These are phyloP conservation scores for Eilema griseolum DNA, from an alignment of 2,888 invertebrate species.

Conservation along the genomic window DNA sequence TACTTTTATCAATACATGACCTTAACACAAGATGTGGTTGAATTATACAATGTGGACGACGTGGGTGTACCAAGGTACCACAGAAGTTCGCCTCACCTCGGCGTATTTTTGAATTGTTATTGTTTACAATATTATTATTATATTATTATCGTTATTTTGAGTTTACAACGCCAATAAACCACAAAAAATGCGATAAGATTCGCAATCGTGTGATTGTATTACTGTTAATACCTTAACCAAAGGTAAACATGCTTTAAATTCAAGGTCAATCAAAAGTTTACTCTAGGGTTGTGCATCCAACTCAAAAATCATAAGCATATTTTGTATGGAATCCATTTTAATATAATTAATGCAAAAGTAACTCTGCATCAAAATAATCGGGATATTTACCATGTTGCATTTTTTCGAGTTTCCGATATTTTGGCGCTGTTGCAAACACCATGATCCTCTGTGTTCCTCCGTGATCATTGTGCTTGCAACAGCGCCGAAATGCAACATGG, in stretches of 20 bases:
- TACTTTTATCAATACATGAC: background rate
- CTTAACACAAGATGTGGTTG: background rate
- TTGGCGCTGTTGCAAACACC: too few species aligned
- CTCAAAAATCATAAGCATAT: background rate
- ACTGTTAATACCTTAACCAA: background rate
- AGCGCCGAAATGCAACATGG: too few species aligned
- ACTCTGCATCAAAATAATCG: too few species aligned
- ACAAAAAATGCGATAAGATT: constrained; percentile 2
- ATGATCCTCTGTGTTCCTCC: too few species aligned
- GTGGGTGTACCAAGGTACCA: constrained; percentile 37
- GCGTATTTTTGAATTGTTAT: constrained; percentile 18
- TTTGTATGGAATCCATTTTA: background rate
- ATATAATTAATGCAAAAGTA: too few species aligned
- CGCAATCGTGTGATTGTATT: background rate
- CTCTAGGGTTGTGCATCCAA: background rate
- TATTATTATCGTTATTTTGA: background rate
- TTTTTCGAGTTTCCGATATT: too few species aligned
- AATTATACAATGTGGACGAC: background rate
- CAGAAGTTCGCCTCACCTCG: constrained; percentile 40
- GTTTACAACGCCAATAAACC: constrained; percentile 2
- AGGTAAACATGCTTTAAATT: constrained; percentile 10
- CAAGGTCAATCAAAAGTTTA: background rate
- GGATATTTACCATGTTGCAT: too few species aligned
- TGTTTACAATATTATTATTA: background rate
- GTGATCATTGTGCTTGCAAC: too few species aligned